These are phyloP conservation scores for Procambarus virginalis DNA, from an alignment of 1,140 invertebrate species.

Conservation along the genomic window DNA sequence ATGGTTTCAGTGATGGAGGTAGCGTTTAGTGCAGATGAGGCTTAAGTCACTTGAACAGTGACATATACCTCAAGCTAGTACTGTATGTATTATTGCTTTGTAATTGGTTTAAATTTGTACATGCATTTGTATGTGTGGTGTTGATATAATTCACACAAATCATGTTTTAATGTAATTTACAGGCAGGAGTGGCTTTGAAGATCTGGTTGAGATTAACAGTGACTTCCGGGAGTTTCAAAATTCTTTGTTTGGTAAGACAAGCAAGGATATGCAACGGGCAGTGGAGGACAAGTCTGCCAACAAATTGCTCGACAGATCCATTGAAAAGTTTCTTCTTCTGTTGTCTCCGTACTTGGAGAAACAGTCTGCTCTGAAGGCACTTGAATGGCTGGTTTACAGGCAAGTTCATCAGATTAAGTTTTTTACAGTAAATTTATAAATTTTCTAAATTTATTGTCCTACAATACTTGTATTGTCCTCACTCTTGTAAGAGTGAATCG, in stretches of 20 bases:
- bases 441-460: too few species aligned
- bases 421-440: too few species aligned
- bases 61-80: too few species aligned
- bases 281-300: conserved; percentile 85
- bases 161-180: background rate
- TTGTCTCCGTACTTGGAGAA: conserved; percentile 91
- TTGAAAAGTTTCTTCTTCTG: conserved; percentile 86
- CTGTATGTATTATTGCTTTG: too few species aligned
- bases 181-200: conserved; percentile 85
- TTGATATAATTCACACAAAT: too few species aligned
- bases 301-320: conserved; percentile 82
- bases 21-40: too few species aligned
- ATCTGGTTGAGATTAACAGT: conserved; percentile 83
- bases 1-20: too few species aligned
- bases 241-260: conserved; percentile 82
- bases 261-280: conserved; percentile 85
- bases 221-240: conserved; percentile 83
- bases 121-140: too few species aligned
- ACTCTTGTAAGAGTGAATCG: too few species aligned
- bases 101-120: too few species aligned
- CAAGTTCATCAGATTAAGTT: conserved; percentile 70
- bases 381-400: conserved; percentile 93
- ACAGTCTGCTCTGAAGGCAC: conserved; percentile 87
- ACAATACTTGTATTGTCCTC: too few species aligned
- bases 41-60: too few species aligned